phyloP scores from a whole-genome alignment of 2,113 vertebrate genomes.

The Brienomyrus longianalis region DNA sequence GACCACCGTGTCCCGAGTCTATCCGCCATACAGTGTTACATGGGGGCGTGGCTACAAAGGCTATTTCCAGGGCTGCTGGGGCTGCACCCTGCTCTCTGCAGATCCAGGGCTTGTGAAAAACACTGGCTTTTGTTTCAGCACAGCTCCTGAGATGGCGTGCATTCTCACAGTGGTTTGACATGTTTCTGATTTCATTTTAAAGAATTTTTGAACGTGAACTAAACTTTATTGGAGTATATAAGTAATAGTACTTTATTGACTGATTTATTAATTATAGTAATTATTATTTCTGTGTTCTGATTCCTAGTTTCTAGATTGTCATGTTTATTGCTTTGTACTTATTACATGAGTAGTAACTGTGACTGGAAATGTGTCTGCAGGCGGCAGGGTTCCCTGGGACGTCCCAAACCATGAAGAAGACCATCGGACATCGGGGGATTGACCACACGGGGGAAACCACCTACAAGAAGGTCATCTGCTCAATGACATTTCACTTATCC shows the following conservation, averaged over 20 bases:
- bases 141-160: neutral
- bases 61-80: neutral
- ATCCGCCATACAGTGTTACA: neutral
- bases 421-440: conserved; percentile 82
- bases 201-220: neutral
- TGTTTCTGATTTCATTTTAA: neutral
- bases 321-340: neutral
- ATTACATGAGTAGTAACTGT: neutral
- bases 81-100: neutral
- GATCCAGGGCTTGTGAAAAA: neutral
- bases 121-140: neutral
- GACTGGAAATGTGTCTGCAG: conserved; percentile 44
- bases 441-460: conserved; percentile 87
- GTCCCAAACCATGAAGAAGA: conserved; percentile 68
- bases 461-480: conserved; percentile 81
- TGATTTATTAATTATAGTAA: neutral
- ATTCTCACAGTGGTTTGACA: neutral
- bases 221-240: neutral
- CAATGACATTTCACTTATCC: neutral
- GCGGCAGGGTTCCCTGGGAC: conserved; percentile 49
- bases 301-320: neutral
- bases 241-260: neutral
- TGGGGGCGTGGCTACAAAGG: neutral
- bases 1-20: neutral
- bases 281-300: neutral